phyloP scores from a whole-genome alignment of 2,888 invertebrate species.

The Sepioteuthis lessoniana region DNA sequence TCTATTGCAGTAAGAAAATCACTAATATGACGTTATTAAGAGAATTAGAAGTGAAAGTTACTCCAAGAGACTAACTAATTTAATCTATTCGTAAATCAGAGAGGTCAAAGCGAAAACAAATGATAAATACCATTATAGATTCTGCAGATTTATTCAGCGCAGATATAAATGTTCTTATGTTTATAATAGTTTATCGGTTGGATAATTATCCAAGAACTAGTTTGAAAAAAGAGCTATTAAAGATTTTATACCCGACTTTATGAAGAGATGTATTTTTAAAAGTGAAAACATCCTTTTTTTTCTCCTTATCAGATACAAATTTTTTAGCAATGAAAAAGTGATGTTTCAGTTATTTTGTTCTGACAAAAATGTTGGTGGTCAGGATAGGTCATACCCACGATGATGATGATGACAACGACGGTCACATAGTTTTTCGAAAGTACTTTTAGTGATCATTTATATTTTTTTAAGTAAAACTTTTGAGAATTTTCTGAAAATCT shows the following conservation, averaged over 20 bases:
- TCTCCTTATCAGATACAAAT: too few relatives aligned
- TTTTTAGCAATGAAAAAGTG: not conserved
- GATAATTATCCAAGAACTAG: not conserved
- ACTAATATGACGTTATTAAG: not conserved
- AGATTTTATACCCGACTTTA: not conserved
- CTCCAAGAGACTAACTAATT: not conserved
- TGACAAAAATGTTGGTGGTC: too few relatives aligned
- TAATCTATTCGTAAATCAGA: too few relatives aligned
- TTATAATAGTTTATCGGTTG: not conserved
- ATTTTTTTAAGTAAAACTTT: too few relatives aligned
- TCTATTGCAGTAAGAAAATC: not conserved
- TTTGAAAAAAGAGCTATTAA: not conserved
- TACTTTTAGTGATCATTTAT: too few relatives aligned
- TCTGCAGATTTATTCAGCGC: not conserved
- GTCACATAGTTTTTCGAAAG: too few relatives aligned
- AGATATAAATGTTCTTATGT: not conserved
- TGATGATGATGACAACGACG: too few relatives aligned
- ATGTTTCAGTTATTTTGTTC: not conserved
- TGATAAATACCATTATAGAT: not conserved
- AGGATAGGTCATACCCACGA: too few relatives aligned
- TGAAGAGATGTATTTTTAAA: not conserved
- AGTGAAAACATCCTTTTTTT: too few relatives aligned
- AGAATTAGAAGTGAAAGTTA: not conserved
- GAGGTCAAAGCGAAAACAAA: not conserved
- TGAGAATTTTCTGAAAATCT: not conserved